Percentiles rank a stretch among this genome's conserved stretches.
phyloP scores from a whole-genome alignment of 2,888 invertebrate species.

The Xylocampa areola region DNA sequence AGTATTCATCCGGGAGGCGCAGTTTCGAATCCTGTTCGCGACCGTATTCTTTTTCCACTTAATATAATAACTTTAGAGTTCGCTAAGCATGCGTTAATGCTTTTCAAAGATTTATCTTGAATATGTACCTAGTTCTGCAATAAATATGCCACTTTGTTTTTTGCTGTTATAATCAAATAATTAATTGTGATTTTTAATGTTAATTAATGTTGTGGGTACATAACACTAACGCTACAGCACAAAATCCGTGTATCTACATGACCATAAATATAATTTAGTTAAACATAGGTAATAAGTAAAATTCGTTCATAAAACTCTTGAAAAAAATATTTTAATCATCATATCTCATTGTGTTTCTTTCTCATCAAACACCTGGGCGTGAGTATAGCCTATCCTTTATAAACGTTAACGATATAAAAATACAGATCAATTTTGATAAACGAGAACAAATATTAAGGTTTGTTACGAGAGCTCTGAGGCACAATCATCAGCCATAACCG shows the following conservation, averaged over 20 bases:
- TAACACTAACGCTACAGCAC: constrained; percentile 11
- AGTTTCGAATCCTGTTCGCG: no score
- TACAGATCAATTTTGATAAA: constrained; percentile 53
- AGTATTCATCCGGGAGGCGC: no score
- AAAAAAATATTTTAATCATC: constrained; percentile 59
- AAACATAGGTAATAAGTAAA: constrained; percentile 49
- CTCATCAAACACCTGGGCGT: constrained; percentile 54
- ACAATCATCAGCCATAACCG: constrained; percentile 70
- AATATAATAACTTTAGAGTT: no score
- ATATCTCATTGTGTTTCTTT: constrained; percentile 58
- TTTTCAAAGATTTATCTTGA: no score
- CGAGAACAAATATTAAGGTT: constrained; percentile 49
- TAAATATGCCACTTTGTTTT: no score
- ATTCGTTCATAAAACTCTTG: constrained; percentile 40
- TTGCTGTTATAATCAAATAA: no score
- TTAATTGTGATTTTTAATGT: no score
- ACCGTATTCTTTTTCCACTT: no score
- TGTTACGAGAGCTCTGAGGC: constrained; percentile 57
- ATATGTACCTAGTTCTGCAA: no score
- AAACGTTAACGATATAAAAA: constrained; percentile 18
- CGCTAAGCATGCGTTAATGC: no score
- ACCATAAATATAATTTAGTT: constrained; percentile 35
- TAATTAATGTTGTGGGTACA: no score
- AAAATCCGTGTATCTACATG: constrained; percentile 20
- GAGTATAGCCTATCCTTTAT: constrained; percentile 13